Evolutionary conservation across 2,888 invertebrate genomes (phyloP).

Genomic region (Dendrolimus pini): DNA sequence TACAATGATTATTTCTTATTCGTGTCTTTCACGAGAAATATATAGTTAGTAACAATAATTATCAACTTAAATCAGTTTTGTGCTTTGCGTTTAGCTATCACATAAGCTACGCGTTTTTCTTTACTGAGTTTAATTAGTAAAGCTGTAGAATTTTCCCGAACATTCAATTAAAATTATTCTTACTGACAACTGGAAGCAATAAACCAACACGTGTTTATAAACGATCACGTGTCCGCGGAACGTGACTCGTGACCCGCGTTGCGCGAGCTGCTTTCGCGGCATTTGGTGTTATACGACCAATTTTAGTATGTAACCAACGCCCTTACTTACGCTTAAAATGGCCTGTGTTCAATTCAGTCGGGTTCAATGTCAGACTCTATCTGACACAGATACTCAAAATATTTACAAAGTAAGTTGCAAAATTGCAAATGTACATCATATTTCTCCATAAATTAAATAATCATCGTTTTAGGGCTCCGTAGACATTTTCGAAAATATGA

Average conservation of each 20-base stretch:
- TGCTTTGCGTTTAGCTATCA: too few relatives aligned
- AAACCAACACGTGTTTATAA: slow-evolving; percentile 32
- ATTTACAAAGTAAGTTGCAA: too few relatives aligned
- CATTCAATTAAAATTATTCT: slow-evolving; percentile 7
- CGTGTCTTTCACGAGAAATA: too few relatives aligned
- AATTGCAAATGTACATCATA: too few relatives aligned
- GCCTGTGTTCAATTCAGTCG: slow-evolving; percentile 4
- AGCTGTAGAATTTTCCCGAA: slow-evolving; percentile 9
- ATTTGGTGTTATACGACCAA: slow-evolving; percentile 17
- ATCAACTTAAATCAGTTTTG: too few relatives aligned
- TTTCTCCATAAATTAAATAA: too few relatives aligned
- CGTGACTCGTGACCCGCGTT: slow-evolving; percentile 34
- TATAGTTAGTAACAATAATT: too few relatives aligned
- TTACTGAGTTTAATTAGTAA: too few relatives aligned
- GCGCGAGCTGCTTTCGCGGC: slow-evolving; percentile 25
- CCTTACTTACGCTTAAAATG: not conserved
- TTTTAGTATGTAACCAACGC: slow-evolving; percentile 12
- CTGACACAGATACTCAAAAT: not conserved
- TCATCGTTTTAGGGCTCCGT: too few relatives aligned
- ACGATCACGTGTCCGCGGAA: slow-evolving; percentile 43
- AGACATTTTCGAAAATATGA: too few relatives aligned
- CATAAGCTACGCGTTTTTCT: too few relatives aligned
- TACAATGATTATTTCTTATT: too few relatives aligned
- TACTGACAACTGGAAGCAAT: slow-evolving; percentile 15
- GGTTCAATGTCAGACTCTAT: slow-evolving; percentile 3